These are phyloP conservation scores for Zootoca vivipara DNA, from an alignment of 2,113 vertebrate genomes.

Conservation along the genomic window DNA sequence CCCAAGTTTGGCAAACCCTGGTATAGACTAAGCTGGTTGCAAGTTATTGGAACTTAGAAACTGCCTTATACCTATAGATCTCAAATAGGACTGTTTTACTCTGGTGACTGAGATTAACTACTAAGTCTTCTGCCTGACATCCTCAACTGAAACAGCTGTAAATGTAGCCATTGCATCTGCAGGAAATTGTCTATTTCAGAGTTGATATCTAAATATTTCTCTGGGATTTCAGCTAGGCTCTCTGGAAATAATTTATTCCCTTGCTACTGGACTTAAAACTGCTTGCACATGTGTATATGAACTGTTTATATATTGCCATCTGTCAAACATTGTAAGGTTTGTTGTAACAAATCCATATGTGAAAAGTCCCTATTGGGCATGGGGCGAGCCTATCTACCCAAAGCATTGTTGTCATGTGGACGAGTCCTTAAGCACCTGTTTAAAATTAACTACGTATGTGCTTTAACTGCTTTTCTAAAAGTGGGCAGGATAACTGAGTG, in stretches of 20 bases:
- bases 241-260: conserved; percentile 1
- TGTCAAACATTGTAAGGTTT: not conserved
- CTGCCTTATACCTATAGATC: no score
- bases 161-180: not conserved
- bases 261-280: conserved; percentile 1
- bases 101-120: no score
- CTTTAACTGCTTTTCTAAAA: conserved; percentile 3
- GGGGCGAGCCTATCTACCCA: not conserved
- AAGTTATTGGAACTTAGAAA: no score
- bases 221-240: not conserved
- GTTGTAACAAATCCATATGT: conserved; percentile 13
- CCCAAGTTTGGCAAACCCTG: no score
- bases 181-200: not conserved
- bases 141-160: not conserved
- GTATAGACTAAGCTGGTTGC: no score
- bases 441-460: not conserved
- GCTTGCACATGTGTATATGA: not conserved
- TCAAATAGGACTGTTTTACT: no score
- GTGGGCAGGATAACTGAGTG: not conserved
- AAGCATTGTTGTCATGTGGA: not conserved
- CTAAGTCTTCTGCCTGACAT: not conserved
- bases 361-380: not conserved
- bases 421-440: not conserved
- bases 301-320: conserved; percentile 2
- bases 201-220: not conserved